Evolutionary conservation across 2,113 vertebrate species (phyloP), one percentile per base, ranked within the genome.

Genomic region (Mungos mungo): DNA sequence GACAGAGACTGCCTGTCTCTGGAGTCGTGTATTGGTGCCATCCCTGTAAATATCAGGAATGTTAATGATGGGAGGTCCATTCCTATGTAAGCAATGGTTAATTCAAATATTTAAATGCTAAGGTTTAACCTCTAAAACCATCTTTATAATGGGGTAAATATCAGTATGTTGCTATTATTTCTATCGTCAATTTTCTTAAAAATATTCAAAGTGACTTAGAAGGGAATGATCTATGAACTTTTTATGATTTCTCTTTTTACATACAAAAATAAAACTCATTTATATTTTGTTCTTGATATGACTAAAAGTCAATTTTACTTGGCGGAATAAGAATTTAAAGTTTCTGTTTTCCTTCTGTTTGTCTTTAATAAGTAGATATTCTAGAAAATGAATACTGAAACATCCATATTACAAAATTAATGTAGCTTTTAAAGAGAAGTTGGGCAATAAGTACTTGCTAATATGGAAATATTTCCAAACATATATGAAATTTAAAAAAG

Each of bases 61-160:
- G 93, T 97, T 95, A 98, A 98, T 93, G 93, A 98, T 10, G 96
- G 98, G 52, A 60, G 27, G 52, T 31, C 86, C 3, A 6, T 96
- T 90, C 87, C 97, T 71, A 60, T 13, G 38, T 96, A 96, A 98
- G 21, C 87, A 79, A 21, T 57, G 57, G 18, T 33, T 71, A 76
- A 96, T 85, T 45, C 86, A 93, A 98, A 92, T 85, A 96, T 90
- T 93, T 96, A 77, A 90, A 68, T 88, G 54, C 12, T n/a, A 66
- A n/a, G 2, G 69, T 88, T 84, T 72, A 71, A 95, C 19, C 31
- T 54, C 31, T 87, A 6, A 65, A 93, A 41, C 18, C 93, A n/a
- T 77, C 12, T 79, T 13, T 12, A 7, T n/a, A 41, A 7, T 79
- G n/a, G 19, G 23, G 25, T 35, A 97, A 65, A 71, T 81, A 72